Base-by-base conservation (phyloP, 1,140 invertebrate species). In the Hycleus phaleratus region DNA sequence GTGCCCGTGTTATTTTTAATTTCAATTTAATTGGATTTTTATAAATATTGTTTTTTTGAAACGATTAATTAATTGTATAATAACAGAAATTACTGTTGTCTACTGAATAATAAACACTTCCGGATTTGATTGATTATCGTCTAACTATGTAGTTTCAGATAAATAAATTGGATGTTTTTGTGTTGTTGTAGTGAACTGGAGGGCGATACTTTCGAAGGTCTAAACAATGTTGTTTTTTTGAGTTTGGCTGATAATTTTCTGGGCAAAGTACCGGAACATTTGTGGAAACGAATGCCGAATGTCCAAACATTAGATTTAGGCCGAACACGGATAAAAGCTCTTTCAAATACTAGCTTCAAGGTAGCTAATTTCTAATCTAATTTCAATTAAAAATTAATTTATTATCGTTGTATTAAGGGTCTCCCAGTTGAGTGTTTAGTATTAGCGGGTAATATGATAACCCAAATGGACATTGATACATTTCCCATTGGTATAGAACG, bases 181-280 rank as follows among this genome's bases (percentile, higher is more conserved):
- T 43, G 60, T 56, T 61, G 11, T 72, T 71, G 39, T 74, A 88
- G 86, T 69, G 77, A 79, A 63, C 69, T 89, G 42, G 82, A 84
- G 56, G 82, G 84, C 53, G 79, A 82, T 56, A 80, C 84, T 48
- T 90, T 90, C 68, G 77, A 79, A 38, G 86, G 86, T 48, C 74
- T 90, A 68, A 79, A 82, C 56, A 77, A 82, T 63, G 81, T 85
- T 49, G 82, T 83, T 59, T 87, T 81, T 73, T 78, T 90, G 59
- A 87, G 86, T 64, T 73, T 90, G 50, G 81, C 85, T 1, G 86
- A 90, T 71, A 90, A 90, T 69, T 77, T 79, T 46, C 73, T 91
- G 18, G 76, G 79, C 4, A 78, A 81, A 58, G 81, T 91, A 73
- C 88, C 88, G 8, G 77, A 81, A 26, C 79, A 85, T 56, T 79